Conservation (phyloP, 2,888 invertebrate species). For the Hirtodrosophila trivittata region DNA sequence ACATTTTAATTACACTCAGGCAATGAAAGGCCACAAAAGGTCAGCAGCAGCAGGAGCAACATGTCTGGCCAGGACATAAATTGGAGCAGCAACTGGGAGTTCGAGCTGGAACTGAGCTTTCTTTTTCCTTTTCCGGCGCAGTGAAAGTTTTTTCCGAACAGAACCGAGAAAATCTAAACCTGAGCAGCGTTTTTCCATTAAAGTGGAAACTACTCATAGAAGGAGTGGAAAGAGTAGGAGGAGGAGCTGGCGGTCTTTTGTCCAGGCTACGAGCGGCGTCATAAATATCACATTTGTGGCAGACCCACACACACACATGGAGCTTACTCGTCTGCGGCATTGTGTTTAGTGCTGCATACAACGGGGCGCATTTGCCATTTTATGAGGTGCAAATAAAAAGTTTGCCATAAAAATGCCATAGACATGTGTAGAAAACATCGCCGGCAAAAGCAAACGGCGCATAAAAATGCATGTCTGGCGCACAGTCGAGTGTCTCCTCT, state of each 20-base stretch:
- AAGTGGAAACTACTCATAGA: slow-evolving; percentile 24
- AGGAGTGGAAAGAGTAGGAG: not conserved
- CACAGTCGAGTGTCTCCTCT: slow-evolving; percentile 31
- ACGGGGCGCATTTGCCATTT: slow-evolving; percentile 80
- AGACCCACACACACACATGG: slow-evolving; percentile 43
- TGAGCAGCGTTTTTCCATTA: slow-evolving; percentile 47
- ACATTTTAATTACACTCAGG: slow-evolving; percentile 62
- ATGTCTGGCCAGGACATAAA: slow-evolving; percentile 35
- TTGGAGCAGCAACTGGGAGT: slow-evolving; percentile 33
- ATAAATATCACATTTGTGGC: slow-evolving; percentile 78
- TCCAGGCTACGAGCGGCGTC: slow-evolving; percentile 55
- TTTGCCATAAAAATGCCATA: slow-evolving; percentile 78
- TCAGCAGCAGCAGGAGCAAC: slow-evolving; percentile 6
- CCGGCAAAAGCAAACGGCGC: slow-evolving; percentile 42
- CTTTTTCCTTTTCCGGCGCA: slow-evolving; percentile 13
- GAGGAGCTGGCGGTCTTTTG: slow-evolving; percentile 34
- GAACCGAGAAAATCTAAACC: slow-evolving; percentile 11
- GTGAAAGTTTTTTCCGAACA: slow-evolving; percentile 59
- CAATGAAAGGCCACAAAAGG: slow-evolving; percentile 29
- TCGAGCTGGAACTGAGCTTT: too few relatives aligned
- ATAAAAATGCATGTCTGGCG: slow-evolving; percentile 74
- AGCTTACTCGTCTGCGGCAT: slow-evolving; percentile 38
- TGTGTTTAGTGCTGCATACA: slow-evolving; percentile 72
- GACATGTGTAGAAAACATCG: slow-evolving; percentile 60
- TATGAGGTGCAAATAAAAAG: slow-evolving; percentile 83